Percentiles rank a stretch among this genome's conserved stretches.
Evolutionary conservation across 2,888 invertebrate species (phyloP).

Genomic region (Monoplex corrugatus): DNA sequence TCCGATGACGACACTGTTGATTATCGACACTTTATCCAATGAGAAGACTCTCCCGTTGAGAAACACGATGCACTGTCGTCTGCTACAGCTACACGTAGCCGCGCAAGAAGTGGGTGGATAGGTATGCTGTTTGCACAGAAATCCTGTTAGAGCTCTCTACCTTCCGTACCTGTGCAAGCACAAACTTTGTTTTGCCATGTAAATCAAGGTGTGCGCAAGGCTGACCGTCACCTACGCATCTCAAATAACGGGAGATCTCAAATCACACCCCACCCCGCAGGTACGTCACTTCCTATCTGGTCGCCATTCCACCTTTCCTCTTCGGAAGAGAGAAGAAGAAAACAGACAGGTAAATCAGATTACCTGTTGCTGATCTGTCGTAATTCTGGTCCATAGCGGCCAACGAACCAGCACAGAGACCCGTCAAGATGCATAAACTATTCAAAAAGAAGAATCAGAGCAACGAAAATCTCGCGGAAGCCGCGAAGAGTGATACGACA

Average conservation of each 20-base stretch:
- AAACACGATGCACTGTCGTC: conserved; percentile 28
- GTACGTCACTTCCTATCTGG: conserved; percentile 51
- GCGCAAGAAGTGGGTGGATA: conserved; percentile 21
- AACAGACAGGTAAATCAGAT: background rate
- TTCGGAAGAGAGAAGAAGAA: background rate
- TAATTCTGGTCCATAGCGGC: background rate
- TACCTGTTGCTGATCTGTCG: background rate
- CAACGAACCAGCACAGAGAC: background rate
- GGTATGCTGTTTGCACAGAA: background rate
- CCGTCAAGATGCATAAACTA: conserved; percentile 56
- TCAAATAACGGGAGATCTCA: background rate
- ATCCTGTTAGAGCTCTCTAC: background rate
- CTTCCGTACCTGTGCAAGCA: background rate
- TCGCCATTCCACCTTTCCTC: conserved; percentile 44
- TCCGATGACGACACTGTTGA: background rate
- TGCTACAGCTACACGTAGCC: no score
- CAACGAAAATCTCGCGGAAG: conserved; percentile 54
- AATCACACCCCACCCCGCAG: conserved; percentile 34
- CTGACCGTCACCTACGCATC: background rate
- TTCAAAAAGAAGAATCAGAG: conserved; percentile 65
- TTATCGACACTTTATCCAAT: background rate
- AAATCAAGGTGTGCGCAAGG: background rate
- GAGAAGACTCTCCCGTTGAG: background rate
- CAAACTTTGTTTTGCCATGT: background rate
- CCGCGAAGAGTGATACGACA: conserved; percentile 57